These are phyloP conservation scores for Tipula confusa DNA, from an alignment of 2,888 invertebrate genomes.

Conservation along the genomic window DNA sequence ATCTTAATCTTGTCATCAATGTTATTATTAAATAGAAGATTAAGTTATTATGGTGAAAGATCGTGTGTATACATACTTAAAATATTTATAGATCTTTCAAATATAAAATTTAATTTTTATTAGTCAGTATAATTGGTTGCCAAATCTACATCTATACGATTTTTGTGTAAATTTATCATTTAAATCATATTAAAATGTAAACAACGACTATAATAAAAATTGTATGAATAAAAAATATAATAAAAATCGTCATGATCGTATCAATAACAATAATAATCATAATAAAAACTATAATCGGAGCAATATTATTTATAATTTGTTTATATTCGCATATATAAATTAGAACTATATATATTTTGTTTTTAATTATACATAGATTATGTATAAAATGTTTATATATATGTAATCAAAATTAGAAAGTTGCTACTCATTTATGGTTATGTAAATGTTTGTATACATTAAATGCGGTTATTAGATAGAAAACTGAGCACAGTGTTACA, in stretches of 20 bases:
- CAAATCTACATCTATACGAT: not conserved
- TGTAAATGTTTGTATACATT: not conserved
- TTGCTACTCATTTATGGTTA: not conserved
- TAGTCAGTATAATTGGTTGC: not conserved
- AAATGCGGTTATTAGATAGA: not conserved
- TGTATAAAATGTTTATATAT: too few species aligned
- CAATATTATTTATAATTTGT: not conserved
- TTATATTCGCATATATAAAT: not conserved
- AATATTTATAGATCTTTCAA: not conserved
- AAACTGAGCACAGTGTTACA: not conserved
- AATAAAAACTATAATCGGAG: not conserved
- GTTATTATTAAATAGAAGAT: not conserved
- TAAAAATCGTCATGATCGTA: constrained; percentile 26
- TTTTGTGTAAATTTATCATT: not conserved
- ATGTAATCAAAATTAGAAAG: not conserved
- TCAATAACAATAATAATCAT: constrained; percentile 28
- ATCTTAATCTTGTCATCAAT: not conserved
- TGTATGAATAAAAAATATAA: not conserved
- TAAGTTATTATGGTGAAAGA: not conserved
- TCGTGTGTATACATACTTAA: not conserved
- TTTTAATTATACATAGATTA: too few species aligned
- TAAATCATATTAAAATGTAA: not conserved
- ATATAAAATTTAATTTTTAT: not conserved
- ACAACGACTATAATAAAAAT: constrained; percentile 1
- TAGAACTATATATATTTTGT: not conserved